A percentile compares a stretch with the other conserved stretches of the same genome.
Evolutionary conservation across 2,113 vertebrate genomes (phyloP).

Genomic region (Aspidoscelis tigris): DNA sequence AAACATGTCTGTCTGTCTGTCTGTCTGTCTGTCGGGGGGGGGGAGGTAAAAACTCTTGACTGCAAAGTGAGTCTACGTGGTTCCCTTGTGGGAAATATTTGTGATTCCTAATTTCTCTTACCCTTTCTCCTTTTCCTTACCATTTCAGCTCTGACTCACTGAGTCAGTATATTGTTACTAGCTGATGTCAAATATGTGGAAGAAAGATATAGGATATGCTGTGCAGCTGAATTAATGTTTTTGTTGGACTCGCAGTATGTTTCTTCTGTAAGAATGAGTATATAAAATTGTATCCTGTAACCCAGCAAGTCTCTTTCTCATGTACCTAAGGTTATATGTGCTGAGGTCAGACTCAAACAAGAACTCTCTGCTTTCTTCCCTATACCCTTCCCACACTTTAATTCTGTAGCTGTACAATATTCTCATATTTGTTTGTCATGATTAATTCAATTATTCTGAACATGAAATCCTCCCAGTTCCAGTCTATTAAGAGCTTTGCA

Average conservation of each 20-base stretch:
- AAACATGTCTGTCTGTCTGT: too few species aligned
- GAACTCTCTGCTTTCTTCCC: neutral
- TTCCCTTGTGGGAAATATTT: slow-evolving; percentile 2
- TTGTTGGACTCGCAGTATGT: slow-evolving; percentile 1
- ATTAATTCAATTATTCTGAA: neutral
- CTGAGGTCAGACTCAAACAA: neutral
- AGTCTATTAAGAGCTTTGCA: neutral
- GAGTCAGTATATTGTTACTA: slow-evolving; percentile 12
- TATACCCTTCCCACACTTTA: neutral
- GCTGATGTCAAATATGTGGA: neutral
- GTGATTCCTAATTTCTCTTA: neutral
- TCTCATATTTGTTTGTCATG: neutral
- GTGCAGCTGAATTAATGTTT: slow-evolving; percentile 6
- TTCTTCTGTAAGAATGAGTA: slow-evolving; percentile 6
- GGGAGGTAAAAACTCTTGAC: neutral
- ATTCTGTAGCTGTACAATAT: neutral
- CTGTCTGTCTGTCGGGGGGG: too few species aligned
- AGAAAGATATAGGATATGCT: slow-evolving; percentile 18
- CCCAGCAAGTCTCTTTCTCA: slow-evolving; percentile 5
- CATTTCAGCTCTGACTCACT: neutral
- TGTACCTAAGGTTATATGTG: neutral
- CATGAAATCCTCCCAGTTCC: neutral
- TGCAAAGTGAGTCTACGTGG: neutral
- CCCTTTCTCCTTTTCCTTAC: neutral
- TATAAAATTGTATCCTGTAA: slow-evolving; percentile 24